phyloP scores from a whole-genome alignment of 2,113 vertebrate species.

The Eubucco bourcierii region DNA sequence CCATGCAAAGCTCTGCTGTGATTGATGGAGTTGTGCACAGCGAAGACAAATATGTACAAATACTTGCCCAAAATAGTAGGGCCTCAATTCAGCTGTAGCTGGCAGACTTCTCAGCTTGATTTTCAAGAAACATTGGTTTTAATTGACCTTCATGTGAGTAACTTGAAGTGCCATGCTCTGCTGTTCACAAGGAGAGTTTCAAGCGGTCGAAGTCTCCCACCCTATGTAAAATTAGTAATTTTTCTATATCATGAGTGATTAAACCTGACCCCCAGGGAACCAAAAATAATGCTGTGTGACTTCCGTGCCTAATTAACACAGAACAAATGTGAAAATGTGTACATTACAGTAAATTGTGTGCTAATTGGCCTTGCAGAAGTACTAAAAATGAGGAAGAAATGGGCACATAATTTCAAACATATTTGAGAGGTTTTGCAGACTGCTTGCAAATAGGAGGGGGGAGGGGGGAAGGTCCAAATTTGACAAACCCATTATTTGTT shows the following conservation, averaged over 20 bases:
- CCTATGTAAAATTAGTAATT: constrained; percentile 21
- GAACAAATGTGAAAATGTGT: constrained; percentile 65
- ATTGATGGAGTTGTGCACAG: constrained; percentile 48
- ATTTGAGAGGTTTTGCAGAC: constrained; percentile 44
- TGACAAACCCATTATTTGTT: constrained; percentile 69
- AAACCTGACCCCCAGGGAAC: constrained; percentile 42
- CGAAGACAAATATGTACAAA: constrained; percentile 53
- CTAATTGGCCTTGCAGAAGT: constrained; percentile 58
- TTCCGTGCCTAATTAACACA: constrained; percentile 60
- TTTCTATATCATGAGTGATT: constrained; percentile 47
- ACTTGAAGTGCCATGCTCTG: not conserved
- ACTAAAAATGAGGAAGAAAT: constrained; percentile 14
- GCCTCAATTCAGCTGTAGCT: constrained; percentile 44
- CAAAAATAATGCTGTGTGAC: constrained; percentile 52
- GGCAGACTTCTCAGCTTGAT: constrained; percentile 28
- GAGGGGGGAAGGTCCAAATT: not conserved
- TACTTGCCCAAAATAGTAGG: constrained; percentile 52
- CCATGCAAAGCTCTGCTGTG: constrained; percentile 37
- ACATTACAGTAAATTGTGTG: constrained; percentile 61
- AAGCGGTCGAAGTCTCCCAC: constrained; percentile 21
- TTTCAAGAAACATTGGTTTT: constrained; percentile 63
- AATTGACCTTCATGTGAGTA: constrained; percentile 47
- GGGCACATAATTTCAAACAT: constrained; percentile 57
- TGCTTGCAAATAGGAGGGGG: constrained; percentile 28
- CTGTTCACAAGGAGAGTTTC: not conserved